Percentiles rank a stretch among this genome's conserved stretches.
Evolutionary conservation across 2,888 invertebrate species (phyloP).

Genomic region (Volucella bombylans): DNA sequence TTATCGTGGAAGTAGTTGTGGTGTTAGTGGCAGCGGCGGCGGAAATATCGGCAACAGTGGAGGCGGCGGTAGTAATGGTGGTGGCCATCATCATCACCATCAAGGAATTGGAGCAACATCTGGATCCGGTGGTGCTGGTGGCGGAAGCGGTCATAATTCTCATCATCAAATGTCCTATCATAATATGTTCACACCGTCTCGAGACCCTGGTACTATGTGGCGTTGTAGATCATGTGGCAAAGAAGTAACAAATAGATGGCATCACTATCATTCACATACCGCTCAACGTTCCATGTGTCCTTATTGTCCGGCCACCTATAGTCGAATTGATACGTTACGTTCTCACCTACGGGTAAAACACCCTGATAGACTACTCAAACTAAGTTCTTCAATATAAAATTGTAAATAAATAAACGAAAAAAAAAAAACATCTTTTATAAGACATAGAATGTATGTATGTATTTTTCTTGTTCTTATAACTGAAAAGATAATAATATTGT

Average conservation of each 20-base stretch:
- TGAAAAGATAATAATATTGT: constrained; percentile 65
- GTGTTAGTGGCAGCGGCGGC: constrained; percentile 71
- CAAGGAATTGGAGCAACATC: constrained; percentile 65
- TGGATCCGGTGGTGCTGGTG: constrained; percentile 75
- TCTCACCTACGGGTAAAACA: constrained; percentile 92
- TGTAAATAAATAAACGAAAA: constrained; percentile 39
- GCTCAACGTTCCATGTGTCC: constrained; percentile 91
- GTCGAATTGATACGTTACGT: constrained; percentile 93
- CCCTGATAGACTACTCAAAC: constrained; percentile 82
- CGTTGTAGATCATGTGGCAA: constrained; percentile 92
- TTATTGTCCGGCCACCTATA: constrained; percentile 93
- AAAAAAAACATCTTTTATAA: constrained; percentile 21
- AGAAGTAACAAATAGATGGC: constrained; percentile 94
- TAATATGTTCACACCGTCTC: constrained; percentile 91
- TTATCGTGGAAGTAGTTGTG: constrained; percentile 75
- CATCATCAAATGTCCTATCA: constrained; percentile 88
- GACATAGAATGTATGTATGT: constrained; percentile 29
- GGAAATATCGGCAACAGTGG: constrained; percentile 75
- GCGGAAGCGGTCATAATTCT: constrained; percentile 78
- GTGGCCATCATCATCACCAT: constrained; percentile 73
- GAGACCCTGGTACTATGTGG: constrained; percentile 89
- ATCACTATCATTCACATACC: constrained; percentile 93
- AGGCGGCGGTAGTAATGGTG: constrained; percentile 69
- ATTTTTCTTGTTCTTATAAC: constrained; percentile 42
- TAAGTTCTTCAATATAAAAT: constrained; percentile 80